Conservation (phyloP, 2,888 invertebrate genomes). For the Scaptomyza reducta region DNA sequence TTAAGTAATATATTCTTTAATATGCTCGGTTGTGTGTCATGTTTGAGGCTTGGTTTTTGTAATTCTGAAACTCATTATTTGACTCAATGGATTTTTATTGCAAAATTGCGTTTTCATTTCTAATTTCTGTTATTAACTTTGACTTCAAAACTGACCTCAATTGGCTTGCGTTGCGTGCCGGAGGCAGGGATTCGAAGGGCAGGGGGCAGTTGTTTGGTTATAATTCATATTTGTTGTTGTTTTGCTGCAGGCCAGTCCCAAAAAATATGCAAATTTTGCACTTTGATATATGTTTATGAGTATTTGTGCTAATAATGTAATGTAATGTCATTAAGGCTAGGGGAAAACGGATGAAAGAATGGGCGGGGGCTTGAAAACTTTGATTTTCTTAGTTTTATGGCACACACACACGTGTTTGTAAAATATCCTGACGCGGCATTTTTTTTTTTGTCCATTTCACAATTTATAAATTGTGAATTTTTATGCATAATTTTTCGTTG, state of each 20-base stretch:
- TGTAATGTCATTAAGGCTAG: conserved; percentile 26
- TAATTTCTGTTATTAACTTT: conserved; percentile 35
- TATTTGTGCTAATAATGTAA: conserved; percentile 18
- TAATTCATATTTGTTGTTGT: conserved; percentile 23
- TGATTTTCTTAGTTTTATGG: neutral
- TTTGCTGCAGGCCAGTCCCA: conserved; percentile 30
- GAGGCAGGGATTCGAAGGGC: neutral
- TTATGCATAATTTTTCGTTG: conserved; percentile 42
- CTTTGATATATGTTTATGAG: conserved; percentile 42
- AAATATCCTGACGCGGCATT: conserved; percentile 11
- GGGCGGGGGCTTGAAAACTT: too few species aligned
- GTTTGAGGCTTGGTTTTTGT: conserved; percentile 38
- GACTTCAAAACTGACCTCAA: conserved; percentile 32
- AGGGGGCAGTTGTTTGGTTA: neutral
- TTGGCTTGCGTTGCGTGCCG: conserved; percentile 33
- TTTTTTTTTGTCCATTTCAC: conserved; percentile 22
- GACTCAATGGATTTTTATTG: conserved; percentile 70
- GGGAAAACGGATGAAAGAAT: too few species aligned
- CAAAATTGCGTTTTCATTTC: conserved; percentile 72
- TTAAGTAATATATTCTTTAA: conserved; percentile 55
- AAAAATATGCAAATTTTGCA: conserved; percentile 55
- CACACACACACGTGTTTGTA: conserved; percentile 2
- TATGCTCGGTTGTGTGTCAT: conserved; percentile 10
- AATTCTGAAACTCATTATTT: too few species aligned
- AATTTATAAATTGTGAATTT: conserved; percentile 36